Evolutionary conservation across 1,140 invertebrate genomes (phyloP), one percentile per base, ranked within the genome.

Genomic region (Physella acuta): DNA sequence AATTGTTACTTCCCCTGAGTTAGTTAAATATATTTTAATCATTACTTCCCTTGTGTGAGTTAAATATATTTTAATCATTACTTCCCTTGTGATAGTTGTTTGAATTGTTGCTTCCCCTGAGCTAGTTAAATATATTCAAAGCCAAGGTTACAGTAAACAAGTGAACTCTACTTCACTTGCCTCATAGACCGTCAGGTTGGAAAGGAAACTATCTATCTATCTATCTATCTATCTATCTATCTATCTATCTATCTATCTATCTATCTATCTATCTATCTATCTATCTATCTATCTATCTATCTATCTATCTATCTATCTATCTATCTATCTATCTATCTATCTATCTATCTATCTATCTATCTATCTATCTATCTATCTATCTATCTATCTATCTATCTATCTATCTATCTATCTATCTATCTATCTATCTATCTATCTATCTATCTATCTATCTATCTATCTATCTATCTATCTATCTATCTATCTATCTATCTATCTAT

Each of bases 181-280:
- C n/a, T n/a, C n/a, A n/a, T n/a, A n/a, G n/a, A n/a, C n/a, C n/a
- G n/a, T n/a, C n/a, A n/a, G n/a, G n/a, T n/a, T n/a, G n/a, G n/a
- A n/a, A n/a, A 44, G 39, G 20, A 11, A 11, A 44, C 8, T 55
- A 55, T 55, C 52, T 26, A 55, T 55, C 52, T 14, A 55, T 55
- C 52, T 14, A 55, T 55, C 52, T 55, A 55, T 55, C 52, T 55
- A 55, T 55, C 52, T 55, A 55, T 55, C 52, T 55, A 55, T 55
- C 52, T 55, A 55, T 55, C 52, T 55, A 55, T 55, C 52, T 55
- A 55, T 55, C 52, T 55, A 55, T 55, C 52, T 55, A 55, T 55
- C 52, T 55, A 55, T 55, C 52, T 55, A 55, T 55, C 52, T 55
- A 55, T 55, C 52, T 55, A 55, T 55, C 52, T 55, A 55, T 55